Evolutionary conservation across 2,797 vertebrate species (phyloP).

Genomic region (Danio kyathit): DNA sequence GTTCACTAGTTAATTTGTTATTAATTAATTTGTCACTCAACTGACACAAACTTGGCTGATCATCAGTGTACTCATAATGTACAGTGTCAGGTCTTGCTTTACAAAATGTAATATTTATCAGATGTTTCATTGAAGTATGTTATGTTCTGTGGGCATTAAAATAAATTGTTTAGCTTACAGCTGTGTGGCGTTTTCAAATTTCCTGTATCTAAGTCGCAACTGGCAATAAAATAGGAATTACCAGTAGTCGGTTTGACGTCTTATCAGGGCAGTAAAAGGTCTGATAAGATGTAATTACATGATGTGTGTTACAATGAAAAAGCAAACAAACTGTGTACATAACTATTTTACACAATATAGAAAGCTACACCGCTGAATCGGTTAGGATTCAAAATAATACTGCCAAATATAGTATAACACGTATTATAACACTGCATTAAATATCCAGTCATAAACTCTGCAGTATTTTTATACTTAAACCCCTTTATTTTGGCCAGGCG

Average conservation of each 20-base stretch:
- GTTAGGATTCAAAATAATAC: too few relatives aligned
- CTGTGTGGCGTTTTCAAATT: neutral
- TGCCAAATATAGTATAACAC: too few relatives aligned
- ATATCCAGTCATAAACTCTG: too few relatives aligned
- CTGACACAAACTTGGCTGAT: conserved; percentile 9
- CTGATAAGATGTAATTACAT: neutral
- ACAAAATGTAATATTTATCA: conserved; percentile 14
- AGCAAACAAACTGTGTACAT: neutral
- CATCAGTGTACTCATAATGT: neutral
- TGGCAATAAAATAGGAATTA: neutral
- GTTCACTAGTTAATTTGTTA: too few relatives aligned
- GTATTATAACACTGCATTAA: too few relatives aligned
- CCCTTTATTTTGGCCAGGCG: too few relatives aligned
- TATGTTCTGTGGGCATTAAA: conserved; percentile 69
- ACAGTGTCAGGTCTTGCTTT: conserved; percentile 62
- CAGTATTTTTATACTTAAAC: too few relatives aligned
- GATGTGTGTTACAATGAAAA: neutral
- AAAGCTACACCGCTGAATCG: too few relatives aligned
- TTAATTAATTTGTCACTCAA: conserved; percentile 26
- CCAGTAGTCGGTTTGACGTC: neutral
- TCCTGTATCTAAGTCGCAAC: neutral
- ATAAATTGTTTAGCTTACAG: conserved; percentile 19
- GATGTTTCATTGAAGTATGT: conserved; percentile 45
- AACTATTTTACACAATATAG: too few relatives aligned
- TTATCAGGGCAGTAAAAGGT: conserved; percentile 2